Conservation (phyloP, 2,797 vertebrate genomes). For the Scarus forsteni region DNA sequence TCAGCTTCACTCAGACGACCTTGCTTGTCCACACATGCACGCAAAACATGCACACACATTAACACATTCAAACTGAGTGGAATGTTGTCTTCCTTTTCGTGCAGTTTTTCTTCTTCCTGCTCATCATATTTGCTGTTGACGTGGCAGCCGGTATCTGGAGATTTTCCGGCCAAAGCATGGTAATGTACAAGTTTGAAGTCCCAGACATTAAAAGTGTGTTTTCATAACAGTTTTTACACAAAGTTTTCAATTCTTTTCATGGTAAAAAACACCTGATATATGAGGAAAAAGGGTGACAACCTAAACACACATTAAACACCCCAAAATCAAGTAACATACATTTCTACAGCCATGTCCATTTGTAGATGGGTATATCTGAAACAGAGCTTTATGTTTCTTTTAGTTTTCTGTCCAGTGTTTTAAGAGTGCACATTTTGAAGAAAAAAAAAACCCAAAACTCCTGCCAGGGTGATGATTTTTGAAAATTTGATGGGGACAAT, state of each 20-base stretch:
- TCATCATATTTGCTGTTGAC: conserved; percentile 95
- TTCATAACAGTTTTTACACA: not conserved
- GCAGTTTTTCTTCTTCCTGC: conserved; percentile 95
- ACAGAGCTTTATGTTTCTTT: too few relatives aligned
- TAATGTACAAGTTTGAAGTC: conserved; percentile 56
- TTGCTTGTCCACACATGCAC: conserved; percentile 45
- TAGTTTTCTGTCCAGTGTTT: too few relatives aligned
- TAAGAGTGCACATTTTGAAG: too few relatives aligned
- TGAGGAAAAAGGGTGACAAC: too few relatives aligned
- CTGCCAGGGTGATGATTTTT: too few relatives aligned
- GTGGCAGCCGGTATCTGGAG: conserved; percentile 96
- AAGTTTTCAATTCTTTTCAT: not conserved
- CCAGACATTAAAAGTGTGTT: not conserved
- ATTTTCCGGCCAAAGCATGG: conserved; percentile 94
- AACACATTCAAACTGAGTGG: conserved; percentile 20
- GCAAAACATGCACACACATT: conserved; percentile 14
- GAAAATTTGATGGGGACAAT: too few relatives aligned
- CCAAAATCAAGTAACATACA: too few relatives aligned
- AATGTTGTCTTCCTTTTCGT: conserved; percentile 28
- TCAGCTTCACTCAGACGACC: conserved; percentile 62
- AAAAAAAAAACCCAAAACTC: too few relatives aligned
- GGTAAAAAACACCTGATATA: too few relatives aligned
- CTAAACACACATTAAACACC: too few relatives aligned
- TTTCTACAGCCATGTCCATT: too few relatives aligned
- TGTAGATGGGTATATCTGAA: too few relatives aligned